phyloP scores from a whole-genome alignment of 2,888 invertebrate species.

The Drepanosiphum platanoidis region DNA sequence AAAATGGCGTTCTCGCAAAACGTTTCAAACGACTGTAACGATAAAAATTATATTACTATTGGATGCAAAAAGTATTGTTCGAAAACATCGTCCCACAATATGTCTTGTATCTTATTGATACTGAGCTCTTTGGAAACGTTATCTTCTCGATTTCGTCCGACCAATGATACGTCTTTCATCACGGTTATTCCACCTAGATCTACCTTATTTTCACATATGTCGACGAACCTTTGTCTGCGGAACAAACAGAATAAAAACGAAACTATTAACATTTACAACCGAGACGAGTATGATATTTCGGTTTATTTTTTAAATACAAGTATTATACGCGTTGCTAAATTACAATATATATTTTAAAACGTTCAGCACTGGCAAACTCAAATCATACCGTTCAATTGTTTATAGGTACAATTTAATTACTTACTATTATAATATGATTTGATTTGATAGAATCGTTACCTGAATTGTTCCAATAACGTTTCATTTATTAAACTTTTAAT shows the following conservation, averaged over 20 bases:
- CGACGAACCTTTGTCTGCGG: constrained; percentile 76
- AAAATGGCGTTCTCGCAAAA: no score
- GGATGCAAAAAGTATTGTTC: constrained; percentile 74
- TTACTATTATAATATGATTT: neutral
- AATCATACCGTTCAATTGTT: no score
- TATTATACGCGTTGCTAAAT: no score
- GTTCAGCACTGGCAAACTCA: no score
- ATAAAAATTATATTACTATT: constrained; percentile 16
- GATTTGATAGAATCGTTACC: constrained; percentile 68
- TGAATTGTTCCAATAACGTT: constrained; percentile 74
- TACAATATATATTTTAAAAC: neutral
- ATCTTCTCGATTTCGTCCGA: constrained; percentile 66
- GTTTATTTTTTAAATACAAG: no score
- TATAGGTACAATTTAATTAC: neutral
- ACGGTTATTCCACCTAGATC: constrained; percentile 72
- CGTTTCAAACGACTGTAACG: no score
- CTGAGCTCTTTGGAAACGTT: constrained; percentile 73
- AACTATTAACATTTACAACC: neutral
- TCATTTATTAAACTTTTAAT: constrained; percentile 77
- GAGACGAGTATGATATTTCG: neutral
- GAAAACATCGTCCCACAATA: constrained; percentile 78
- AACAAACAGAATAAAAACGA: constrained; percentile 62
- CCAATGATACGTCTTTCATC: constrained; percentile 77
- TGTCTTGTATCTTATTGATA: constrained; percentile 82
- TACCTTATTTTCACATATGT: constrained; percentile 75